Base-by-base conservation (phyloP, 2,888 invertebrate genomes). In the Halictus ligatus region DNA sequence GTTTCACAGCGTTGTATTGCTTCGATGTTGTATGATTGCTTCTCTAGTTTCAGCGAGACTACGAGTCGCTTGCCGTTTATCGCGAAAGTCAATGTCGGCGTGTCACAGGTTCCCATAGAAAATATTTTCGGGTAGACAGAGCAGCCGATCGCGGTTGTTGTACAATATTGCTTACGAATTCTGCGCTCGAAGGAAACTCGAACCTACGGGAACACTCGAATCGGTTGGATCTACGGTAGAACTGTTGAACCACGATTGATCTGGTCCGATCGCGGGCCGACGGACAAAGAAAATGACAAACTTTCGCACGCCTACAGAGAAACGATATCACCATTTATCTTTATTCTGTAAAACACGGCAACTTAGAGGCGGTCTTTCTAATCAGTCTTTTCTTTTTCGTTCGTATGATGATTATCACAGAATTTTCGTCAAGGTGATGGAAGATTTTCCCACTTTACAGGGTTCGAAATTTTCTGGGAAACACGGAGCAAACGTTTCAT, bases 341-440 rank as follows among this genome's bases (percentile, higher is more conserved):
- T 75, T 29, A 60, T 25, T 67, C 64, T 76, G 81, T 73, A 79
- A 69, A 73, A 78, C 48, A 67, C 78, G 74, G 64, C 74, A 80
- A 83, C 80, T 80, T 80, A 88, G 75, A 83, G 75, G 50, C 78
- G 81, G 64, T 87, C 58, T 84, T 81, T 73, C 80, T 90, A 90
- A 87, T 91, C 91, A 90, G 90, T 90, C 91, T 91, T 90, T 83
- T 87, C 46, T 79, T 80, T 82, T 86, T 81, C 80, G 75, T 80
- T 89, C 85, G 79, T 85, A 83, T 72, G 80, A 84, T 86, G 85
- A 83, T 91, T 91, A 90, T 91, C 90, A 88, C 91, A 91, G 90
- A 87, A 85, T 85, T 88, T 86, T 64, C 71, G 79, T 82, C 77
- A 80, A 69, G 40, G 12, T 69, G 40, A 21, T 43, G 40, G 69